Base-by-base conservation (phyloP, 2,888 invertebrate species). In the Sarcophaga carnaria region DNA sequence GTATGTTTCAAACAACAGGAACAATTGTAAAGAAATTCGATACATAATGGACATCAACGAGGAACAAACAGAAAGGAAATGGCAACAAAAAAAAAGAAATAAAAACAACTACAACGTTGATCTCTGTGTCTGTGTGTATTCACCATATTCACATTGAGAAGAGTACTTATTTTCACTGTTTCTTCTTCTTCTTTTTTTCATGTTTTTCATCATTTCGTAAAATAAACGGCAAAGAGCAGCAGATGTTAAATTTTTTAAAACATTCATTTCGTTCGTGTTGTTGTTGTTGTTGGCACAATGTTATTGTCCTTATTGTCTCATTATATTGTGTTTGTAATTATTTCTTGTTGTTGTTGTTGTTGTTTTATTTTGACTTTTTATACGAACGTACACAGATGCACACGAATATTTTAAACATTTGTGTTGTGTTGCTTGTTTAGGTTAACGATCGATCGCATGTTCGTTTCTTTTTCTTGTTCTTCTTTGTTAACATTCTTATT, bases 161-260 rank as follows among this genome's bases (percentile, higher is more conserved):
- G 37, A 37, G 37, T 10, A 37, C 17, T 14, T 54, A 17, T 54
- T 54, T 54, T 54, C 17, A 54, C 5, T 54, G 12, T 54, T 45
- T 45, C n/a, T 67, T 49, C 11, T 60, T 66, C 47, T 71, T 20
- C 63, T 75, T 60, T 17, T 79, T 80, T 88, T 88, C 89, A 89
- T 92, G 91, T 92, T 92, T 91, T 93, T 93, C 92, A 37, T 37
- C 8, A 2, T 93, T 92, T 92, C 92, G 91, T 92, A 90, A 92
- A 92, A 54, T 12, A 17, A 54, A 93, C 91, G 90, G 37, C 37
- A 37, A 37, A 93, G 92, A 92, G 91, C 91, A 92, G 92, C 92
- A 92, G 92, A 92, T 92, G 92, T 92, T 92, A 92, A 91, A 90
- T 91, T 92, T 92, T 91, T 91, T 0, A 0, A 14, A 54, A 54